A percentile compares a stretch with the other conserved stretches of the same genome.
These are phyloP conservation scores for Calameuta idolon DNA, from an alignment of 2,888 invertebrate species.

Conservation along the genomic window DNA sequence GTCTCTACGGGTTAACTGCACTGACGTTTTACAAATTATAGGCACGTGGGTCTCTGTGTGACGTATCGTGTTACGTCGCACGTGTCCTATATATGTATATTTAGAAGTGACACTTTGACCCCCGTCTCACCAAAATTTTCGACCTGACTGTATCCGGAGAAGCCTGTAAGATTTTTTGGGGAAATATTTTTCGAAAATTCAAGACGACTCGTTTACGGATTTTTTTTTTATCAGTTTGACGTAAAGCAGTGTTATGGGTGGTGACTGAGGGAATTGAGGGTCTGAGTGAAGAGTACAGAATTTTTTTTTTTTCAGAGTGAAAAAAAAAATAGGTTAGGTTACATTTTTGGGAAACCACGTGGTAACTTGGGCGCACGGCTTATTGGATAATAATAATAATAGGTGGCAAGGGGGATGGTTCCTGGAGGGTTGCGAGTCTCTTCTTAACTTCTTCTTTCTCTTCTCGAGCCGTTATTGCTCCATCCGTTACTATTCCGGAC, in stretches of 20 bases:
- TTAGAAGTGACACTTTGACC: too few species aligned
- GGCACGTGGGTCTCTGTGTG: background rate
- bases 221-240: background rate
- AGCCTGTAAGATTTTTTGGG: too few species aligned
- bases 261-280: background rate
- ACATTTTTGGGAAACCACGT: background rate
- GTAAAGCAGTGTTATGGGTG: background rate
- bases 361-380: background rate
- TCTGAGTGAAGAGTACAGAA: background rate
- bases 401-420: background rate
- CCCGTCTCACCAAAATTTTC: too few species aligned
- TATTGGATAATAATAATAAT: background rate
- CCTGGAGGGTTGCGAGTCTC: background rate
- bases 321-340: background rate
- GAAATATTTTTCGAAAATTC: too few species aligned
- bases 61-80: background rate
- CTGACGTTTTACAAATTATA: background rate
- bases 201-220: too few species aligned
- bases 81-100: background rate
- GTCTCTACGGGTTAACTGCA: background rate
- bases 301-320: background rate
- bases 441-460: background rate
- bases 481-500: slow-evolving; percentile 49
- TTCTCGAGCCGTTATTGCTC: slow-evolving; percentile 46
- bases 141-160: too few species aligned